These are phyloP conservation scores for Heteractis magnifica DNA, from an alignment of 92 coral and sea anemone species.

Conservation along the genomic window DNA sequence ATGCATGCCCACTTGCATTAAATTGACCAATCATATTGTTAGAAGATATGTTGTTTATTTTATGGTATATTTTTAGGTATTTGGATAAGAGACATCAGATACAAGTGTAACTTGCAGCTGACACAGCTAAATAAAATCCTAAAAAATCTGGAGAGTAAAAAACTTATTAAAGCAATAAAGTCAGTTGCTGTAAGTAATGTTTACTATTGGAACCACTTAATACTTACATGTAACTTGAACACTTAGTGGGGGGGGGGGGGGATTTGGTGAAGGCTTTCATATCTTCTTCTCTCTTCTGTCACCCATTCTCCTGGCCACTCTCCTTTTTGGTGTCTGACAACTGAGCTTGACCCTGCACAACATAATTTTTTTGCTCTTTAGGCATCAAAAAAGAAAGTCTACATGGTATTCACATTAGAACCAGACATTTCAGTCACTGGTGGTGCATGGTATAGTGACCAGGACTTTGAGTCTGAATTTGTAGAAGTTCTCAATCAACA, in stretches of 20 bases:
- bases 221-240: not conserved
- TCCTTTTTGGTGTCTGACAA: too few relatives aligned
- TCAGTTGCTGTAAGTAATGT: constrained; percentile 87
- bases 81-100: constrained; percentile 97
- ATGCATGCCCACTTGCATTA: too few relatives aligned
- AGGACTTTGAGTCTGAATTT: constrained; percentile 98
- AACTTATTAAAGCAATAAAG: constrained; percentile 91
- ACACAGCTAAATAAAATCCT: constrained; percentile 94
- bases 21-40: too few relatives aligned
- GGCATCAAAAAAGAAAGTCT: constrained; percentile 98
- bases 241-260: not conserved
- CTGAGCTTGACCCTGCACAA: not conserved
- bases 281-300: too few relatives aligned
- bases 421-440: constrained; percentile 96
- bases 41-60: too few relatives aligned
- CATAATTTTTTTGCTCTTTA: constrained; percentile 9
- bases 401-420: constrained; percentile 90
- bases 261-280: too few relatives aligned
- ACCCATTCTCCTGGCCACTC: too few relatives aligned
- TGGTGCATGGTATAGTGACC: constrained; percentile 99
- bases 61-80: constrained; percentile 56
- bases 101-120: constrained; percentile 89
- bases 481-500: constrained; percentile 96
- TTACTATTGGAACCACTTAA: not conserved
- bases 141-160: constrained; percentile 92